Evolutionary conservation across 2,888 invertebrate species (phyloP), one percentile per base, ranked within the genome.

Genomic region (Chymomyza amoena): DNA sequence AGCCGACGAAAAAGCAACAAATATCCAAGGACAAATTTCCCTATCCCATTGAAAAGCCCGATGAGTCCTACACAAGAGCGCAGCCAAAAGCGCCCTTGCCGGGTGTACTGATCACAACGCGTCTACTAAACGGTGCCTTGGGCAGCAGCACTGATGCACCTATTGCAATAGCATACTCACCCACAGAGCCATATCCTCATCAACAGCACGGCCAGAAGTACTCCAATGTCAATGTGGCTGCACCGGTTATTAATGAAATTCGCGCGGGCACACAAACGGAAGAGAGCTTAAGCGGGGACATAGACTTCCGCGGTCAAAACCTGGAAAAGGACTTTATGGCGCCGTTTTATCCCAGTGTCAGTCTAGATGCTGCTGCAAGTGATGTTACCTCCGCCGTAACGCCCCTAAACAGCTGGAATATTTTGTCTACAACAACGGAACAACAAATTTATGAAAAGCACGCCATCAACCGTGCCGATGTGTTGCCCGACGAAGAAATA

Each of bases 331-430:
- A 94, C 73, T 95, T 95, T 78, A 94, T 94, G 93, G 95, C 95
- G 0, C 95, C 95, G 0, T 95, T 95, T 80, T 94, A 94, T 60
- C 95, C 95, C 0, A 95, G 95, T 79, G 92, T 94, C 0, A 94
- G 93, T 69, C 91, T 94, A 1, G 94, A 93, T 71, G 80, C 83
- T 71, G 80, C 83, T 0, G 92, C 93, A 0, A 68, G 60, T 60
- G 66, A 45, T 36, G 64, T 72, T 2, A 68, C 71, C 13, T 62
- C 69, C 4, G 92, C 92, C 16, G 92, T 93, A 28, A 89, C 91
- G 0, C 92, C 92, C 36, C 75, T 79, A 0, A 94, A 94, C 80
- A 94, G 94, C 15, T 95, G 95, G 95, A 93, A 93, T 59, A 93
- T 94, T 10, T 93, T 94, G 3, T 90, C 91, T 2, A 84, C 90